Evolutionary conservation across 2,888 invertebrate species (phyloP), one percentile per base, ranked within the genome.

Genomic region (Drosophila meridiana): DNA sequence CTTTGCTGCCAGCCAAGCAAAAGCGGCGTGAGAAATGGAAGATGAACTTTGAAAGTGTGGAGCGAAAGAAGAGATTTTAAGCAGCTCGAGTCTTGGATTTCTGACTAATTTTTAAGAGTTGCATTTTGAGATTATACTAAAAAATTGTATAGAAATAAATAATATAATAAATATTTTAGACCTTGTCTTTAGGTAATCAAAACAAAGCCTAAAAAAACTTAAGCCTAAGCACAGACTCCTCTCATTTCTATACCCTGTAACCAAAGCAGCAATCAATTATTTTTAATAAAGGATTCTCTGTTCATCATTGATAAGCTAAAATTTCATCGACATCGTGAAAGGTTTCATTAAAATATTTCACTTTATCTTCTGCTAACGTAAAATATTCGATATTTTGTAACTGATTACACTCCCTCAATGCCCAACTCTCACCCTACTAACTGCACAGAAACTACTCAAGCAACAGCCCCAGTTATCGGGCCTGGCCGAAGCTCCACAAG

Each of bases 371-470:
- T 13, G 9, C 36, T 13, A 14, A 14, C 4, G 20, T 11, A n/a
- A 40, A 42, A 55, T 43, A 40, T 53, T 81, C 59, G 32, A 70
- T 65, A 65, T 57, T 65, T 52, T 47, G 32, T 30, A 38, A 11
- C 13, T 56, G 43, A 7, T 48, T 55, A n/a, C 13, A 36, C 30
- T 38, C 45, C 30, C 34, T 13, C 36, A 43, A 20, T 13, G 4
- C 57, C 60, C 52, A 58, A 64, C 48, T 40, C 72, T 65, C 42
- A 45, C 52, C 40, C 57, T 13, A 58, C 55, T 61, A 56, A 36
- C 62, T 70, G 57, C 48, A 52, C 61, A 61, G 48, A 48, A 76
- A 69, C 59, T 65, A 57, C 77, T 78, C 63, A 81, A 81, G 82
- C 78, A 73, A 62, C 55, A 56, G 71, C 57, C 64, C 30, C 53